phyloP scores from a whole-genome alignment of 2,797 vertebrate species.

The Arremon aurantiirostris region DNA sequence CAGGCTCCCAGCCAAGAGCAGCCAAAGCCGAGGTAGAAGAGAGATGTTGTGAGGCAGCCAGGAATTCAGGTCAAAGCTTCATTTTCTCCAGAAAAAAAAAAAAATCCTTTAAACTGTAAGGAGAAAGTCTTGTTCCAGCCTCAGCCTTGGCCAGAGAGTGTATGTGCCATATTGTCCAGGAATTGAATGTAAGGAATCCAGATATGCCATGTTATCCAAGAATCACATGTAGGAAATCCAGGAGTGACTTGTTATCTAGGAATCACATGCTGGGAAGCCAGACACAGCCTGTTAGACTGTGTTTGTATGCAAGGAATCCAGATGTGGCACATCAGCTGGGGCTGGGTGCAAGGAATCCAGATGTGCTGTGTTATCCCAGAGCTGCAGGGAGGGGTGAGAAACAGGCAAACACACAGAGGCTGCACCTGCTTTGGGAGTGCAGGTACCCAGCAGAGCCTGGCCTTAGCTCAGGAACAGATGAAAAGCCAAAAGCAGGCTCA shows the following conservation, averaged over 20 bases:
- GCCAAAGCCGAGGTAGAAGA: slow-evolving; percentile 53
- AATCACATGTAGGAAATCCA: slow-evolving; percentile 66
- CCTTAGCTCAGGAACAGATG: not conserved
- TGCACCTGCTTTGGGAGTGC: not conserved
- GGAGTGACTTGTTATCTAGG: slow-evolving; percentile 65
- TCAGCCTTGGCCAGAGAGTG: not conserved
- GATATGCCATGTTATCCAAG: slow-evolving; percentile 58
- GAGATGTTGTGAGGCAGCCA: slow-evolving; percentile 51
- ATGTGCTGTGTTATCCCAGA: not conserved
- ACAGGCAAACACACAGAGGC: not conserved
- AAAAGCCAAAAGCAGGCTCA: not conserved
- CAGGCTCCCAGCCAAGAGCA: slow-evolving; percentile 57
- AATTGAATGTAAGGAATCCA: slow-evolving; percentile 65
- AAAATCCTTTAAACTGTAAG: slow-evolving; percentile 24
- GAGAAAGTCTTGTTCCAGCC: slow-evolving; percentile 47
- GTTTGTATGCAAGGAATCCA: slow-evolving; percentile 57
- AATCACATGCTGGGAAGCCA: slow-evolving; percentile 53
- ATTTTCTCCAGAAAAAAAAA: slow-evolving; percentile 1
- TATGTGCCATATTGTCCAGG: slow-evolving; percentile 42
- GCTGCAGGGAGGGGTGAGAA: not conserved
- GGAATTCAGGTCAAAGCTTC: slow-evolving; percentile 55
- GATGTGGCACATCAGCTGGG: slow-evolving; percentile 32
- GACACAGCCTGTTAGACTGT: slow-evolving; percentile 23
- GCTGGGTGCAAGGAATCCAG: not conserved
- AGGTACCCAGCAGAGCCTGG: not conserved